Evolutionary conservation across 1,140 invertebrate species (phyloP).

Genomic region (Phortica variegata): DNA sequence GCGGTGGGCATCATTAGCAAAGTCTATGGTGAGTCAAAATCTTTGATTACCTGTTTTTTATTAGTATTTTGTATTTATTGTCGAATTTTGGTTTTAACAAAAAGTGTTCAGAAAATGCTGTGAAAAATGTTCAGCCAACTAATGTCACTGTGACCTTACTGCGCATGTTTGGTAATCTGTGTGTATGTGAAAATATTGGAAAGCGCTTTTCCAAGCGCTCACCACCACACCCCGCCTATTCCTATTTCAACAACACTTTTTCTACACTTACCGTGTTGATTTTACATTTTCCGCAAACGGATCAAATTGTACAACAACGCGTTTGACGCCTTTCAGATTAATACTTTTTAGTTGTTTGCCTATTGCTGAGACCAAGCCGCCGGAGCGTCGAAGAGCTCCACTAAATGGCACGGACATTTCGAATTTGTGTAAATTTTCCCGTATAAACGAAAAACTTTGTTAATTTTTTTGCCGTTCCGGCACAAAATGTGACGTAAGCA

Average conservation of each 20-base stretch:
- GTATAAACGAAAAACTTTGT: too few relatives aligned
- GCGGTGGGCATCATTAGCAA: slow-evolving; percentile 64
- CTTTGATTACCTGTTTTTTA: not conserved
- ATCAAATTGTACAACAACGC: slow-evolving; percentile 78
- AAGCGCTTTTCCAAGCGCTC: slow-evolving; percentile 34
- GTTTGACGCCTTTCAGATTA: slow-evolving; percentile 77
- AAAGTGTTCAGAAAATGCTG: too few relatives aligned
- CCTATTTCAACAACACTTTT: too few relatives aligned
- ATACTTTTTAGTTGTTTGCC: slow-evolving; percentile 68
- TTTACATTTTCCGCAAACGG: slow-evolving; percentile 73
- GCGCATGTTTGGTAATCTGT: slow-evolving; percentile 44
- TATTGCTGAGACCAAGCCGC: slow-evolving; percentile 68
- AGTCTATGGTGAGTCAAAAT: slow-evolving; percentile 60
- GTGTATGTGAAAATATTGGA: slow-evolving; percentile 14
- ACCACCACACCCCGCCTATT: not conserved
- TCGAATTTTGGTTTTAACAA: slow-evolving; percentile 12
- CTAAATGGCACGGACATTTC: slow-evolving; percentile 69
- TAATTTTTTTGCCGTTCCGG: too few relatives aligned
- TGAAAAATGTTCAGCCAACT: slow-evolving; percentile 36
- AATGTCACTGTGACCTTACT: slow-evolving; percentile 15
- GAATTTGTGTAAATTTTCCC: too few relatives aligned
- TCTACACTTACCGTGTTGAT: slow-evolving; percentile 67
- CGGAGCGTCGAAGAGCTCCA: slow-evolving; percentile 64
- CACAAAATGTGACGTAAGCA: too few relatives aligned
- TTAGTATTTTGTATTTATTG: not conserved